phyloP scores from a whole-genome alignment of 2,797 vertebrate species.

The Fistularia commersonii region DNA sequence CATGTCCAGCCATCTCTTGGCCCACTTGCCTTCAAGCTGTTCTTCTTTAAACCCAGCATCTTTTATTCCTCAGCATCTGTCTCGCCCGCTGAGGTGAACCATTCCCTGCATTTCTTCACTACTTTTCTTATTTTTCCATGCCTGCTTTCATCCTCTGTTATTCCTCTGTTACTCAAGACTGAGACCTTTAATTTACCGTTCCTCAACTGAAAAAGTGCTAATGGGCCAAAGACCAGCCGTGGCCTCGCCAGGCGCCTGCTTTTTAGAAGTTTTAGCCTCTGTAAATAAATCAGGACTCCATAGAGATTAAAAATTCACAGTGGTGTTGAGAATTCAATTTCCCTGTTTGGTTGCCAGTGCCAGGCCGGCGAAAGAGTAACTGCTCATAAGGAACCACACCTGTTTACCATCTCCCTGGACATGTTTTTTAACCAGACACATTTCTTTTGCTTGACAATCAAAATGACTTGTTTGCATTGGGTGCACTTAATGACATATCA shows the following conservation, averaged over 20 bases:
- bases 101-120: slow-evolving; percentile 17
- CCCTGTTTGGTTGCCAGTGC: too few species aligned
- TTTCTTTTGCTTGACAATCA: too few species aligned
- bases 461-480: too few species aligned
- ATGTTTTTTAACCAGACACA: too few species aligned
- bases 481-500: too few species aligned
- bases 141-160: slow-evolving; percentile 26
- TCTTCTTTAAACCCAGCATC: slow-evolving; percentile 26
- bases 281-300: slow-evolving; percentile 21
- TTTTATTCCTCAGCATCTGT: slow-evolving; percentile 29
- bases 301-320: too few species aligned
- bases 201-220: slow-evolving; percentile 14
- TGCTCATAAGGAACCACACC: too few species aligned
- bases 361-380: background rate
- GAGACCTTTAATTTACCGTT: slow-evolving; percentile 19
- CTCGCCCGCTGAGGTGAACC: slow-evolving; percentile 18
- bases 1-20: slow-evolving; percentile 1
- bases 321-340: background rate
- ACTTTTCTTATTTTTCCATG: slow-evolving; percentile 12
- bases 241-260: slow-evolving; percentile 22
- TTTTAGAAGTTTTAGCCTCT: slow-evolving; percentile 30
- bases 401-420: too few species aligned
- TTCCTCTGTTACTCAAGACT: slow-evolving; percentile 30
- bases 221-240: slow-evolving; percentile 23
- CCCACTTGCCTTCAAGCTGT: slow-evolving; percentile 26